Evolutionary conservation across 2,797 vertebrate species (phyloP).

Genomic region (Dipus sagitta): DNA sequence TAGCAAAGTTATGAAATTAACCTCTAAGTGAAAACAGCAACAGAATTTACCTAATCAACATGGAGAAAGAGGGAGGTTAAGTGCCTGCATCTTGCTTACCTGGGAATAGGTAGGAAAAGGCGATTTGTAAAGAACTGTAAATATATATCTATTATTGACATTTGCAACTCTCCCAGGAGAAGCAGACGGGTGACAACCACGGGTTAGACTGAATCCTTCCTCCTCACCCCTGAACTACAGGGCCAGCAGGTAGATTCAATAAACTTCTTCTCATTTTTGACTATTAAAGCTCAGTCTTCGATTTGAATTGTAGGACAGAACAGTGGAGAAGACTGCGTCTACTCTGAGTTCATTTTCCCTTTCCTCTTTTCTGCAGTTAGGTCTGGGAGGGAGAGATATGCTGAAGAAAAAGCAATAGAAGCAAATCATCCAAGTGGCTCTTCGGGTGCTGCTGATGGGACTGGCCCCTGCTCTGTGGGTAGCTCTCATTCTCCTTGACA

Average conservation of each 20-base stretch:
- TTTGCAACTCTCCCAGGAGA: not conserved
- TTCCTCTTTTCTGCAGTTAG: not conserved
- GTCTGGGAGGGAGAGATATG: not conserved
- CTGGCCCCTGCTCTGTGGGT: not conserved
- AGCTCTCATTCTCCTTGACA: not conserved
- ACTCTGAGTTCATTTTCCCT: not conserved
- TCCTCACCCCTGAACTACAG: not conserved
- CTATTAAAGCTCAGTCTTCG: not conserved
- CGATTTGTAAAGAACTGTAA: not conserved
- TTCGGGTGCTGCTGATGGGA: too few species aligned
- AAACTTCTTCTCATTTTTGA: not conserved
- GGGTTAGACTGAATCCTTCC: too few species aligned
- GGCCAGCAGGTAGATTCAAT: not conserved
- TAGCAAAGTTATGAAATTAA: not conserved
- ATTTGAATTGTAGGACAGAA: not conserved
- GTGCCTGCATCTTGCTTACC: not conserved
- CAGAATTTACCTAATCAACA: not conserved
- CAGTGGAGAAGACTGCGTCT: not conserved
- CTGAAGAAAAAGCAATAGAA: fast-evolving
- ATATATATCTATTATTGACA: not conserved
- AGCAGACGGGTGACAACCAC: too few species aligned
- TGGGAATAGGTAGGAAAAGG: not conserved
- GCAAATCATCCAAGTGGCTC: not conserved
- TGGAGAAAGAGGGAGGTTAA: not conserved
- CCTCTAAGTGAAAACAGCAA: not conserved